Percentiles rank a stretch among this genome's conserved stretches.
Evolutionary conservation across 2,888 invertebrate genomes (phyloP).

Genomic region (Rotaria macrura): DNA sequence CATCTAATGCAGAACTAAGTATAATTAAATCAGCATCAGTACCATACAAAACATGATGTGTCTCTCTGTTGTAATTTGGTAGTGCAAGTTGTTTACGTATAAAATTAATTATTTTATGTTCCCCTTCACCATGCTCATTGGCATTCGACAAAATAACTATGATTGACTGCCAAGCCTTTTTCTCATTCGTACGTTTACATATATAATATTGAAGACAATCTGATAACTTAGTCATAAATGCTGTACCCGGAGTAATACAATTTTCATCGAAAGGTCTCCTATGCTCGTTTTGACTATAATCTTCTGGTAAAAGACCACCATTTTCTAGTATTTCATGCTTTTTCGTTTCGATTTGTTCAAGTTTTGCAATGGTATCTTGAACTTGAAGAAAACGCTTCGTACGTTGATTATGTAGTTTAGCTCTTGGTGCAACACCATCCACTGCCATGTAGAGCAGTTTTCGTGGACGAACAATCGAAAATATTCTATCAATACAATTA

Average conservation of each 20-base stretch:
- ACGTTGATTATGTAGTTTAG: constrained; percentile 99
- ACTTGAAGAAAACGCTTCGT: constrained; percentile 89
- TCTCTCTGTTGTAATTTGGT: constrained; percentile 91
- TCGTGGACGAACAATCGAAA: constrained; percentile 75
- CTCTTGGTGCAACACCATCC: constrained; percentile 94
- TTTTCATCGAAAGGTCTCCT: constrained; percentile 77
- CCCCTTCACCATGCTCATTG: constrained; percentile 73
- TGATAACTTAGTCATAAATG: constrained; percentile 81
- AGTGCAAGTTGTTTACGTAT: constrained; percentile 86
- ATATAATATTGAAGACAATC: constrained; percentile 68
- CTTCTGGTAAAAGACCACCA: constrained; percentile 50
- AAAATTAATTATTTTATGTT: constrained; percentile 99
- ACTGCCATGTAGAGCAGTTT: constrained; percentile 96
- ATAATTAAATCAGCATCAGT: constrained; percentile 60
- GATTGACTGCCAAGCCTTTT: constrained; percentile 84
- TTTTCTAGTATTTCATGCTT: constrained; percentile 44
- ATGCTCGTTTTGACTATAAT: constrained; percentile 43
- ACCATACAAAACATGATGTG: constrained; percentile 89
- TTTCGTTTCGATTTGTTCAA: constrained; percentile 44
- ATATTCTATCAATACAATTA: constrained; percentile 88
- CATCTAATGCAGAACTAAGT: constrained; percentile 83
- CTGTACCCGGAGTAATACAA: constrained; percentile 98
- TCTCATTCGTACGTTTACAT: constrained; percentile 76
- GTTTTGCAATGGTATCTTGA: constrained; percentile 78
- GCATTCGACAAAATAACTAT: constrained; percentile 92